Evolutionary conservation across 1,140 invertebrate genomes (phyloP).

Genomic region (Pygmarrhopalites habei): DNA sequence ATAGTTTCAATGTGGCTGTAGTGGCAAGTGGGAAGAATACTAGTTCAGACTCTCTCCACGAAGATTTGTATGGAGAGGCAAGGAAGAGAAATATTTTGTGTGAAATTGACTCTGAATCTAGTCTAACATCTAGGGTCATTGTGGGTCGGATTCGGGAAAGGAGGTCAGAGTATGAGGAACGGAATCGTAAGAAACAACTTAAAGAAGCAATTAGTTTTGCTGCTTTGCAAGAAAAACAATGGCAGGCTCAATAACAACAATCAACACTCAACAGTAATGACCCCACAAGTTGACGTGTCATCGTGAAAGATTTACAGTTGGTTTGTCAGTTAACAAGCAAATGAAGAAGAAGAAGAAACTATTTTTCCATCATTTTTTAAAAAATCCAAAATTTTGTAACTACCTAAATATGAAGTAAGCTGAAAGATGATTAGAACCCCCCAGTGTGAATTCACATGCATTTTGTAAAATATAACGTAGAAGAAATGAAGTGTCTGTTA

Average conservation of each 20-base stretch:
- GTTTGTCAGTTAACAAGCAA: neutral
- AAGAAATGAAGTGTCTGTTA: too few relatives aligned
- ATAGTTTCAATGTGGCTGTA: slow-evolving; percentile 88
- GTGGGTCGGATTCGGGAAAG: slow-evolving; percentile 92
- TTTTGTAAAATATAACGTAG: too few relatives aligned
- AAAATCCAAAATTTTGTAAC: neutral
- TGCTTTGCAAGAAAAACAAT: neutral
- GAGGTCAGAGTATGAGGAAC: slow-evolving; percentile 74
- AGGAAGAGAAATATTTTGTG: slow-evolving; percentile 69
- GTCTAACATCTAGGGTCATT: slow-evolving; percentile 93
- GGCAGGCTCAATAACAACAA: neutral
- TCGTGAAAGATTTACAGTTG: neutral
- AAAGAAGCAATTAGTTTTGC: slow-evolving; percentile 52
- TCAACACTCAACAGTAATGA: neutral
- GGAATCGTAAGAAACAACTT: slow-evolving; percentile 81
- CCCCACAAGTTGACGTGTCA: neutral
- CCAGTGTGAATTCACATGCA: too few relatives aligned
- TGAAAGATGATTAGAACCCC: too few relatives aligned
- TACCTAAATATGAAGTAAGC: too few relatives aligned
- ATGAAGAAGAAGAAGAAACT: neutral
- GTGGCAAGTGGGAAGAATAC: slow-evolving; percentile 79
- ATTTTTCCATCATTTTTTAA: neutral
- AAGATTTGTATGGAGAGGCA: slow-evolving; percentile 83
- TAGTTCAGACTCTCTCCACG: neutral
- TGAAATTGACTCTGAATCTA: slow-evolving; percentile 69